phyloP scores from a whole-genome alignment of 2,113 vertebrate genomes.

The Anguilla japonica region DNA sequence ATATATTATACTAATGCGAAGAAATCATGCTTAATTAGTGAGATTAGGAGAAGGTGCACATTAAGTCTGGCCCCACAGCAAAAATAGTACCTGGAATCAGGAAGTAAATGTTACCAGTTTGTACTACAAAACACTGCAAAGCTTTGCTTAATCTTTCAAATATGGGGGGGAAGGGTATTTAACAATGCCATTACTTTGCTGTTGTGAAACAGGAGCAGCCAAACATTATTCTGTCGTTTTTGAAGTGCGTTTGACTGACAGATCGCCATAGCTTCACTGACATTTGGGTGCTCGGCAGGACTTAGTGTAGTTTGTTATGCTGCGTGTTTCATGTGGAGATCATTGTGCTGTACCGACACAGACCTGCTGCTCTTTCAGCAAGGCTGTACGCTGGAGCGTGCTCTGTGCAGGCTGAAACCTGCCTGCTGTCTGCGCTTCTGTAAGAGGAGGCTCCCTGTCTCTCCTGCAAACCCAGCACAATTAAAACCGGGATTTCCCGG shows the following conservation, averaged over 20 bases:
- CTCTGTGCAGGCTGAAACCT: neutral
- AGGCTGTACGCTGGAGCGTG: neutral
- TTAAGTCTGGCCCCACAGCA: slow-evolving; percentile 33
- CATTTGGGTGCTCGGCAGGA: no score
- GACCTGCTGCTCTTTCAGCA: no score
- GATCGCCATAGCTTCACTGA: no score
- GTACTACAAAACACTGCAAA: slow-evolving; percentile 22
- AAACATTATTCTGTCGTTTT: no score
- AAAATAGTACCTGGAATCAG: slow-evolving; percentile 34
- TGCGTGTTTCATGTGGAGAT: no score
- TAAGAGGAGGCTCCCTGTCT: neutral
- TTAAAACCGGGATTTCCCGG: neutral
- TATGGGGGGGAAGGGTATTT: no score
- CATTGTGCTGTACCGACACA: no score
- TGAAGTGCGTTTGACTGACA: no score
- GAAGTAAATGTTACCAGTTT: slow-evolving; percentile 32
- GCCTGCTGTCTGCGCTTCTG: neutral
- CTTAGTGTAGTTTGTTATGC: no score
- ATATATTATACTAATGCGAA: slow-evolving; percentile 41
- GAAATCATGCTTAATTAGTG: slow-evolving; percentile 45
- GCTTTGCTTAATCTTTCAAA: neutral
- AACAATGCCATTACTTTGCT: no score
- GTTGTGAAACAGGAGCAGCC: no score
- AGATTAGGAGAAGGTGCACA: slow-evolving; percentile 43
- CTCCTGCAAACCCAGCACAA: neutral